Conservation (phyloP, 2,797 vertebrate species). For the Myripristis jacobus region DNA sequence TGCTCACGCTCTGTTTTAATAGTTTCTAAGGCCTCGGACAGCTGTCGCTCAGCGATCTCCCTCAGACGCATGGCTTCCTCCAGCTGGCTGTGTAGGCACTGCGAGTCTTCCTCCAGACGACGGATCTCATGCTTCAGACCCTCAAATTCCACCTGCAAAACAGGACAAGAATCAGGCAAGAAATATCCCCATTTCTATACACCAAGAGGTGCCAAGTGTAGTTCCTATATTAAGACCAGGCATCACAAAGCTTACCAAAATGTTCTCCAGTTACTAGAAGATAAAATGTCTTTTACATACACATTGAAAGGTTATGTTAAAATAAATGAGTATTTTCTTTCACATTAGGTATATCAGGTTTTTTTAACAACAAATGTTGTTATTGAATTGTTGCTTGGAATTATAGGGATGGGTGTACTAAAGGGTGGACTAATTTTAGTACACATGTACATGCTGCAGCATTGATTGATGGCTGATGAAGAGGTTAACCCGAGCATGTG, state of each 20-base stretch:
- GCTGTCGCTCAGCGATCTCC: constrained; percentile 95
- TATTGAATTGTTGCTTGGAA: no score
- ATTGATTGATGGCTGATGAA: no score
- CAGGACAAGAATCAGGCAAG: constrained; percentile 18
- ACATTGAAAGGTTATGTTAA: no score
- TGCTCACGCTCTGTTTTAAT: constrained; percentile 96
- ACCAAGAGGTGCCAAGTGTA: neutral
- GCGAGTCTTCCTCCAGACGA: constrained; percentile 93
- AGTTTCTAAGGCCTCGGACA: constrained; percentile 94
- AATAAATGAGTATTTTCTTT: no score
- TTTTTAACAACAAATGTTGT: no score
- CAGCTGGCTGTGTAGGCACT: constrained; percentile 94
- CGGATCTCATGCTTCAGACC: constrained; percentile 97
- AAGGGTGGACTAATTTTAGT: no score
- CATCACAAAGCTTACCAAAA: neutral
- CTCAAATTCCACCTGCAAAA: constrained; percentile 94
- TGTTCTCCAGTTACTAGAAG: neutral
- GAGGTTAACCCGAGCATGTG: no score
- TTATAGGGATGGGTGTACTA: no score
- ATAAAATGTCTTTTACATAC: no score
- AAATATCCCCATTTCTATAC: neutral
- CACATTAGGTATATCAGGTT: no score
- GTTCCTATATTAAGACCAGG: neutral
- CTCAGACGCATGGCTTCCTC: constrained; percentile 94
- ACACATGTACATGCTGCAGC: no score